These are phyloP conservation scores for Bellardia pandia DNA, from an alignment of 2,888 invertebrate species.

Conservation along the genomic window DNA sequence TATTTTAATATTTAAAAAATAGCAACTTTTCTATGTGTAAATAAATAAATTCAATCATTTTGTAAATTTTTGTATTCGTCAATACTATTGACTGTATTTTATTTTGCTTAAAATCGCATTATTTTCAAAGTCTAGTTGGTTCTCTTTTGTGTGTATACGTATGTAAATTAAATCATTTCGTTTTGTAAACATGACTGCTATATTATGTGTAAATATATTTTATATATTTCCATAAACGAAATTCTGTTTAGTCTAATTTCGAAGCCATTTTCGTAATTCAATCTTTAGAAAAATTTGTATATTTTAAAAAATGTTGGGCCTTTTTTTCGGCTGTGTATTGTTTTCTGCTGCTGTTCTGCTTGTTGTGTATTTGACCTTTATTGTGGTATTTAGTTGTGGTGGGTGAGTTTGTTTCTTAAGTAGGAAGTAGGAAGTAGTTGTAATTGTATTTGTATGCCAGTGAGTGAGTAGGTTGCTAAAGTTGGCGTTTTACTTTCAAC, in stretches of 20 bases:
- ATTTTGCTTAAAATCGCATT: neutral
- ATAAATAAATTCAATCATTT: no score
- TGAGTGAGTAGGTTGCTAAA: neutral
- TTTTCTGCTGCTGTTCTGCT: neutral
- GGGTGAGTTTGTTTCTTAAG: slow-evolving; percentile 16
- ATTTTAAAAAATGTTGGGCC: neutral
- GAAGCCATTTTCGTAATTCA: slow-evolving; percentile 6
- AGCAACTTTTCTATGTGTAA: no score
- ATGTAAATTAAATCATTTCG: neutral
- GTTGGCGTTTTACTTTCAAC: slow-evolving; percentile 26
- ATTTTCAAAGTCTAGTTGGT: neutral
- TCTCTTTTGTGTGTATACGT: neutral
- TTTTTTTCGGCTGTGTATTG: slow-evolving; percentile 5
- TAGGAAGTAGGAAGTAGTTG: neutral
- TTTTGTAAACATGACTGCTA: neutral
- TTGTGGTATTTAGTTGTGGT: slow-evolving; percentile 23
- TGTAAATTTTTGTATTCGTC: no score
- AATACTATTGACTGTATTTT: neutral
- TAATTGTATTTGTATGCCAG: neutral
- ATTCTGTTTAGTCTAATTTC: slow-evolving; percentile 14
- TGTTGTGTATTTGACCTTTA: slow-evolving; percentile 36
- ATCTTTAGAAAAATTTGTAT: slow-evolving; percentile 40
- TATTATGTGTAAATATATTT: neutral
- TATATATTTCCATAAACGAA: slow-evolving; percentile 1
- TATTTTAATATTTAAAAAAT: no score